A percentile compares a stretch with the other conserved stretches of the same genome.
These are phyloP conservation scores for Hippoglossus stenolepis DNA, from an alignment of 2,113 vertebrate genomes.

Conservation along the genomic window DNA sequence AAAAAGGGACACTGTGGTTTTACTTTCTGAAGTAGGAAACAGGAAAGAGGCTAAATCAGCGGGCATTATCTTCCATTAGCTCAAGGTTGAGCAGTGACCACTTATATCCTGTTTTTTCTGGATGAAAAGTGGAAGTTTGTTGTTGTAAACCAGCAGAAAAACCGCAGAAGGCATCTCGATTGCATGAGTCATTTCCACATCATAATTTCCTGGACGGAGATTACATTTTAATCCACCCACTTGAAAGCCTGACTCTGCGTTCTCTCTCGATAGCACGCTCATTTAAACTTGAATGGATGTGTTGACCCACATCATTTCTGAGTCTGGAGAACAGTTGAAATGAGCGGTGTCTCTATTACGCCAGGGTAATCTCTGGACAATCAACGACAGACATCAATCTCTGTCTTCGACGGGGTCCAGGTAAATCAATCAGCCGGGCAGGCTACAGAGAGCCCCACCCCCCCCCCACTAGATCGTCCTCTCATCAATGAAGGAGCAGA, in stretches of 20 bases:
- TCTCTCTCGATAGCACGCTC: not conserved
- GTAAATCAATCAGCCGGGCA: constrained; percentile 71
- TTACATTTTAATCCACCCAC: not conserved
- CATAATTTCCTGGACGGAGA: constrained; percentile 12
- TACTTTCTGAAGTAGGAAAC: not conserved
- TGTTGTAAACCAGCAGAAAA: constrained; percentile 10
- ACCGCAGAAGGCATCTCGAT: not conserved
- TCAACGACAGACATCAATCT: constrained; percentile 65
- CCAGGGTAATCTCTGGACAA: constrained; percentile 59
- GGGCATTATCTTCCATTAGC: constrained; percentile 24
- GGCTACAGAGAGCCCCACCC: constrained; percentile 61
- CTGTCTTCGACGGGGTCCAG: constrained; percentile 60
- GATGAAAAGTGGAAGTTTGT: constrained; percentile 24
- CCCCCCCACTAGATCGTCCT: constrained; percentile 53
- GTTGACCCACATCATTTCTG: constrained; percentile 25
- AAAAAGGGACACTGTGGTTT: constrained; percentile 22
- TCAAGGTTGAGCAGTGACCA: constrained; percentile 37
- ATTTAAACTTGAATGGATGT: constrained; percentile 2
- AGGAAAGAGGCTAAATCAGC: constrained; percentile 31
- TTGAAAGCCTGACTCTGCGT: not conserved
- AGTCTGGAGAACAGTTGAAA: constrained; percentile 26
- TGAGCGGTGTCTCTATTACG: constrained; percentile 50
- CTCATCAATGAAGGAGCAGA: constrained; percentile 66
- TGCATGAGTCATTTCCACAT: not conserved
- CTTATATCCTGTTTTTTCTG: constrained; percentile 6